Percentiles rank a stretch among this genome's conserved stretches.
Conservation (phyloP, 2,797 vertebrate genomes). For the Pempheris klunzingeri region DNA sequence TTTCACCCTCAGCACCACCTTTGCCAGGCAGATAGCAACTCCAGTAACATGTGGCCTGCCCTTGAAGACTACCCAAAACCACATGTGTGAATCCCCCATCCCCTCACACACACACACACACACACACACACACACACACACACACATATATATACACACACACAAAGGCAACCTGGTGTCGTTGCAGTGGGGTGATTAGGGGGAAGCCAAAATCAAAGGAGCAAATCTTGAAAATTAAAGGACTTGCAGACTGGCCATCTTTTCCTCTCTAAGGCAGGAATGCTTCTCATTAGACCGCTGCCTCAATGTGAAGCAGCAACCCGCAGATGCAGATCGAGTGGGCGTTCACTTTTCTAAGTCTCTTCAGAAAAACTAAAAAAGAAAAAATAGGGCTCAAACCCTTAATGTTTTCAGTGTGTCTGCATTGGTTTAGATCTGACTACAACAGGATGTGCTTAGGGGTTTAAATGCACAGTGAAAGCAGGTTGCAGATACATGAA, state of each 20-base stretch:
- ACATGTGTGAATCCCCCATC: slow-evolving; percentile 72
- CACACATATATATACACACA: slow-evolving; percentile 14
- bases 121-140: slow-evolving; percentile 33
- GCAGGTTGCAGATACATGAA: not conserved
- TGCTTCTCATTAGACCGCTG: slow-evolving; percentile 69
- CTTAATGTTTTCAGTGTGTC: slow-evolving; percentile 55
- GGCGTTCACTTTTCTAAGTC: slow-evolving; percentile 40
- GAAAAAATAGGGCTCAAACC: slow-evolving; percentile 18
- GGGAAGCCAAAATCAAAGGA: slow-evolving; percentile 79
- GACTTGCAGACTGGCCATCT: slow-evolving; percentile 66
- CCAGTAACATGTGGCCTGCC: slow-evolving; percentile 75
- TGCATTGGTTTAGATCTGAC: slow-evolving; percentile 12
- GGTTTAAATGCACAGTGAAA: slow-evolving; percentile 15
- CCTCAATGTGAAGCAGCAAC: slow-evolving; percentile 59
- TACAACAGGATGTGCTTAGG: slow-evolving; percentile 28
- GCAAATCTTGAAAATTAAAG: slow-evolving; percentile 80
- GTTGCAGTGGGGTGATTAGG: slow-evolving; percentile 64
- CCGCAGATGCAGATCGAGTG: slow-evolving; percentile 60
- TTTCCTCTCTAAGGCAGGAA: slow-evolving; percentile 62
- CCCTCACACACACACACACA: slow-evolving; percentile 41
- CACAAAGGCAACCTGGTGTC: slow-evolving; percentile 47
- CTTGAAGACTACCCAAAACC: slow-evolving; percentile 75
- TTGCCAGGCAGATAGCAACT: slow-evolving; percentile 69
- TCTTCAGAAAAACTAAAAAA: slow-evolving; percentile 30
- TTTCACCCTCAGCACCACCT: slow-evolving; percentile 70